Conservation (phyloP, 2,113 vertebrate species). For the Gallinago media region DNA sequence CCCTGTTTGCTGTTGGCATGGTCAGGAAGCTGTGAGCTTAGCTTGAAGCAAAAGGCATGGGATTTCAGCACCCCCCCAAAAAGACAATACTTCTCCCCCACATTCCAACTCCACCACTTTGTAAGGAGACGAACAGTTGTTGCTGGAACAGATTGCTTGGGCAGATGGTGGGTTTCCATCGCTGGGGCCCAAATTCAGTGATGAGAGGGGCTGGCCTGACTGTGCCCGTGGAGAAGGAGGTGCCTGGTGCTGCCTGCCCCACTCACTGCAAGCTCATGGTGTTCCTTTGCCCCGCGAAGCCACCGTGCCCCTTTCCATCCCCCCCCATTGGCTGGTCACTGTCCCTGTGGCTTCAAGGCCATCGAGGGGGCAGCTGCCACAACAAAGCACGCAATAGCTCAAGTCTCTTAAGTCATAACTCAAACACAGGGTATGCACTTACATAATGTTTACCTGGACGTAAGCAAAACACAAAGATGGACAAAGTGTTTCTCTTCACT, state of each 20-base stretch:
- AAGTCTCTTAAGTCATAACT: not conserved
- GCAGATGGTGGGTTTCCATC: not conserved
- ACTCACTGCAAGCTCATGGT: not conserved
- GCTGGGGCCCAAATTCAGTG: not conserved
- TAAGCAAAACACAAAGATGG: not conserved
- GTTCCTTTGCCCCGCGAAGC: not conserved
- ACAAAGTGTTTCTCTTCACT: not conserved
- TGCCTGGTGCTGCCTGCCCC: not conserved
- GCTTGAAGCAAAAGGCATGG: not conserved
- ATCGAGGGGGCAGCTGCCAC: not conserved
- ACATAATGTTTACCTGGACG: slow-evolving; percentile 1
- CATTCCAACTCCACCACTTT: not conserved
- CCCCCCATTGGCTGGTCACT: not conserved
- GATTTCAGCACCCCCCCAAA: not conserved
- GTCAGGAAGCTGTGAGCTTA: not conserved
- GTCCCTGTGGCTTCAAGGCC: slow-evolving; percentile 20
- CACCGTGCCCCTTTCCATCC: not conserved
- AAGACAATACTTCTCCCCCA: not conserved
- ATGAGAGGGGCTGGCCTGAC: not conserved
- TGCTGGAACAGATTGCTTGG: not conserved
- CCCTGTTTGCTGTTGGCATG: not conserved
- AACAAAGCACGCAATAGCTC: not conserved
- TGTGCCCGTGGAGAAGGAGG: not conserved
- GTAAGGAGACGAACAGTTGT: not conserved
- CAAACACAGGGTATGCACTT: not conserved